Evolutionary conservation across 2,113 vertebrate species (phyloP).

Genomic region (Sinocyclocheilus anophthalmus): DNA sequence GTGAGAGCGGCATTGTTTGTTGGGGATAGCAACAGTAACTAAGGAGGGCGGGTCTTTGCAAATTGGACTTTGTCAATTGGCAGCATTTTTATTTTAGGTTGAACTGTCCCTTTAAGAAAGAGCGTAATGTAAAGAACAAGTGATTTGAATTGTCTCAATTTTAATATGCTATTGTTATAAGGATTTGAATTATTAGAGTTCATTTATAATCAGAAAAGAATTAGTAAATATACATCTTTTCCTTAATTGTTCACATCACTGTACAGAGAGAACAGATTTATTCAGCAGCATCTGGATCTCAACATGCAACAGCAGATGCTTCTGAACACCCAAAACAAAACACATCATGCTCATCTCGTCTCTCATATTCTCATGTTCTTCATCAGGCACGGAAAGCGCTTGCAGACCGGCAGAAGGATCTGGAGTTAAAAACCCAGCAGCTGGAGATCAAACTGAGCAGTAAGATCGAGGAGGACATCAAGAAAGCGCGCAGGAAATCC

Average conservation of each 20-base stretch:
- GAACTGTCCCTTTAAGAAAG: neutral
- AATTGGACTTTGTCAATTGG: too few species aligned
- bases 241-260: neutral
- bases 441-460: constrained; percentile 93
- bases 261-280: neutral
- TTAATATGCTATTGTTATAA: neutral
- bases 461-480: constrained; percentile 97
- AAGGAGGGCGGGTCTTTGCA: too few species aligned
- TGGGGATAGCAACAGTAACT: too few species aligned
- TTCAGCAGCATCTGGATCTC: constrained; percentile 5
- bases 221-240: neutral
- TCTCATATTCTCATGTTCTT: constrained; percentile 6
- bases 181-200: neutral
- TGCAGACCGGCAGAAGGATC: constrained; percentile 92
- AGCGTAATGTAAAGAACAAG: neutral
- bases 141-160: neutral
- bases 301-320: neutral
- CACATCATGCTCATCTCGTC: neutral
- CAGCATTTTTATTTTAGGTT: neutral
- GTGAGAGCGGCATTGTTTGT: too few species aligned
- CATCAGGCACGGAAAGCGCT: constrained; percentile 89
- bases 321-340: neutral
- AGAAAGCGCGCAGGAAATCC: constrained; percentile 95
- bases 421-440: constrained; percentile 96
- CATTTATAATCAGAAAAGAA: neutral